These are phyloP conservation scores for Procavia capensis DNA, from an alignment of 2,113 vertebrate genomes.

Conservation along the genomic window DNA sequence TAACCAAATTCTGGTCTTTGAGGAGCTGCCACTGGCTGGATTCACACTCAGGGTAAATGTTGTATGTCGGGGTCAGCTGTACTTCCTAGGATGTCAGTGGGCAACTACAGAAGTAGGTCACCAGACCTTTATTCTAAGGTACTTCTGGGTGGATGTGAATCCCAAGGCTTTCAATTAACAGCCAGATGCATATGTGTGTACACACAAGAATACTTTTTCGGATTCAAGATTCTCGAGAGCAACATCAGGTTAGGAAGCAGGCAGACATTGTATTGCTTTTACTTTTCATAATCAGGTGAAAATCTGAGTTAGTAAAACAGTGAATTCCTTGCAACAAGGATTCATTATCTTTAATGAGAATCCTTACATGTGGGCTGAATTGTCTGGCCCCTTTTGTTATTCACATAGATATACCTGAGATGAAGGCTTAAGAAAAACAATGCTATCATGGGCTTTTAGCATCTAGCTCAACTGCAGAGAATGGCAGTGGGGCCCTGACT, in stretches of 20 bases:
- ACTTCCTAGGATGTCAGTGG: too few relatives aligned
- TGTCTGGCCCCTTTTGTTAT: not conserved
- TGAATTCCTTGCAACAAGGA: not conserved
- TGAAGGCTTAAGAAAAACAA: not conserved
- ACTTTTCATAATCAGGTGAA: not conserved
- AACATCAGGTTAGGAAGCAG: not conserved
- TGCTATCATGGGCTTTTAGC: not conserved
- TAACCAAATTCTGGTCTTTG: not conserved
- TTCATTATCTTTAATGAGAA: conserved; percentile 3
- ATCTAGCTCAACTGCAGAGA: not conserved
- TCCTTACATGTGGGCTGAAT: not conserved
- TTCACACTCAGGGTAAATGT: not conserved
- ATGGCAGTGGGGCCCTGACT: too few relatives aligned
- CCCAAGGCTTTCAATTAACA: too few relatives aligned
- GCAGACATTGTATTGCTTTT: not conserved
- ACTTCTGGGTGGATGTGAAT: too few relatives aligned
- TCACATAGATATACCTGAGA: not conserved
- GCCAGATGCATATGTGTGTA: not conserved
- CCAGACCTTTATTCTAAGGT: too few relatives aligned
- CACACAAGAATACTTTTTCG: not conserved
- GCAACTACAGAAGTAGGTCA: too few relatives aligned
- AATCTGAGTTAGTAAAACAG: not conserved
- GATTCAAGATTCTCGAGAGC: not conserved
- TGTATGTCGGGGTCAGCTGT: not conserved
- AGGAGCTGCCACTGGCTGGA: too few relatives aligned